These are phyloP conservation scores for Troides helena DNA, from an alignment of 2,888 invertebrate species.

Conservation along the genomic window DNA sequence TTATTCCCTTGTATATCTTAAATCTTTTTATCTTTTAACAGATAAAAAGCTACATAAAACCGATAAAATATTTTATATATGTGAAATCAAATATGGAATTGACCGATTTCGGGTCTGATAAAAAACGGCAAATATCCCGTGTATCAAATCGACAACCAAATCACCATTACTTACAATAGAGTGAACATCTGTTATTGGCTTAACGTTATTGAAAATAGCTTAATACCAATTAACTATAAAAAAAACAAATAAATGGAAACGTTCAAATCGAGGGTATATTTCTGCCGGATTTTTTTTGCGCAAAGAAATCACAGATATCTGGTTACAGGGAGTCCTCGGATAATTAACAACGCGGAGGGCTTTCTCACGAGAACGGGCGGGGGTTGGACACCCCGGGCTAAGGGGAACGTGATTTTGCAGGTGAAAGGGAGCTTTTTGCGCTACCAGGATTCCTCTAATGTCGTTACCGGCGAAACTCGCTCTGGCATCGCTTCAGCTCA, in stretches of 20 bases:
- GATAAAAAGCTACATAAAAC: too few relatives aligned
- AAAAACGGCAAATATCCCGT: too few relatives aligned
- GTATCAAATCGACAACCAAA: too few relatives aligned
- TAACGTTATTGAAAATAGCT: background rate
- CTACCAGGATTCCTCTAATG: constrained; percentile 45
- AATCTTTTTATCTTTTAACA: too few relatives aligned
- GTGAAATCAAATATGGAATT: too few relatives aligned
- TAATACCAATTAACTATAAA: background rate
- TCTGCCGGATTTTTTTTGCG: constrained; percentile 20
- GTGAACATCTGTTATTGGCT: background rate
- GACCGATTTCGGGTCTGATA: too few relatives aligned
- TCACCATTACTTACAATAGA: too few relatives aligned
- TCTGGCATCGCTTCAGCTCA: constrained; percentile 10
- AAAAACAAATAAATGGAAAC: background rate
- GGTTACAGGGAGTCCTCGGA: constrained; percentile 44
- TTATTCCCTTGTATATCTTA: too few relatives aligned
- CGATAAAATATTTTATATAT: too few relatives aligned
- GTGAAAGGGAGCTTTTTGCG: constrained; percentile 51
- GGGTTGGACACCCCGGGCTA: constrained; percentile 31
- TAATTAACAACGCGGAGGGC: constrained; percentile 49
- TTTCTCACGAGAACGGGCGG: constrained; percentile 38
- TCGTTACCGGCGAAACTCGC: constrained; percentile 39
- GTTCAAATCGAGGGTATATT: background rate
- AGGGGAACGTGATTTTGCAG: constrained; percentile 51
- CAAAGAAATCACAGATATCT: constrained; percentile 40